Evolutionary conservation across 2,888 invertebrate species (phyloP).

Genomic region (Vannuccia rotundouncinata): DNA sequence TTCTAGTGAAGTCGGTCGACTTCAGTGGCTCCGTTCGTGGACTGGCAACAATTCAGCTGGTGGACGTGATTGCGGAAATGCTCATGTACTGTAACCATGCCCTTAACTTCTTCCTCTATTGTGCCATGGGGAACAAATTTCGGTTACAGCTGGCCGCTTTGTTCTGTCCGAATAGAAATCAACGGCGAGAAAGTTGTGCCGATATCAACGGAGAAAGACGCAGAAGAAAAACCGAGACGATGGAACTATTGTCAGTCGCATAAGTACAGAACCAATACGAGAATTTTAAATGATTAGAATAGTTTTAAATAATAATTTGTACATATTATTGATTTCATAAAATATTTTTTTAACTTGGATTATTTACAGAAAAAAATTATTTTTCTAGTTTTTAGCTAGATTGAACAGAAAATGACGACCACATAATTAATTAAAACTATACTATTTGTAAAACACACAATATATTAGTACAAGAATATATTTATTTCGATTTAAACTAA

Average conservation of each 20-base stretch:
- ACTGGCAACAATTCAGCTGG: constrained; percentile 28
- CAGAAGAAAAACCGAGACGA: background rate
- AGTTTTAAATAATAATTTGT: no score
- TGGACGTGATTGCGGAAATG: constrained; percentile 38
- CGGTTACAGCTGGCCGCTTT: constrained; percentile 18
- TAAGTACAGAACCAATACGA: no score
- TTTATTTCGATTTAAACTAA: no score
- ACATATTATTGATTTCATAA: no score
- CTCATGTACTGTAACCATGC: constrained; percentile 40
- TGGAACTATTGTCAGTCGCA: background rate
- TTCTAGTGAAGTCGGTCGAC: constrained; percentile 28
- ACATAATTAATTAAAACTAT: no score
- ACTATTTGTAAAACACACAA: no score
- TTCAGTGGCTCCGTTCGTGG: background rate
- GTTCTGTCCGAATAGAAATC: background rate
- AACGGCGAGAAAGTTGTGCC: background rate
- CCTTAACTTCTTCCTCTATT: constrained; percentile 38
- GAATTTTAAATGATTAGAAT: no score
- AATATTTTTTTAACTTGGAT: no score
- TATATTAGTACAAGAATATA: no score
- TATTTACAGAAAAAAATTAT: no score
- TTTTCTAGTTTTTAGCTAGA: no score
- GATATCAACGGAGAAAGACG: background rate
- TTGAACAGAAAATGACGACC: no score
- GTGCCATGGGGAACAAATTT: constrained; percentile 37